A percentile compares a stretch with the other conserved stretches of the same genome.
Conservation (phyloP, 1,140 invertebrate species). For the Ditylenchus dipsaci region DNA sequence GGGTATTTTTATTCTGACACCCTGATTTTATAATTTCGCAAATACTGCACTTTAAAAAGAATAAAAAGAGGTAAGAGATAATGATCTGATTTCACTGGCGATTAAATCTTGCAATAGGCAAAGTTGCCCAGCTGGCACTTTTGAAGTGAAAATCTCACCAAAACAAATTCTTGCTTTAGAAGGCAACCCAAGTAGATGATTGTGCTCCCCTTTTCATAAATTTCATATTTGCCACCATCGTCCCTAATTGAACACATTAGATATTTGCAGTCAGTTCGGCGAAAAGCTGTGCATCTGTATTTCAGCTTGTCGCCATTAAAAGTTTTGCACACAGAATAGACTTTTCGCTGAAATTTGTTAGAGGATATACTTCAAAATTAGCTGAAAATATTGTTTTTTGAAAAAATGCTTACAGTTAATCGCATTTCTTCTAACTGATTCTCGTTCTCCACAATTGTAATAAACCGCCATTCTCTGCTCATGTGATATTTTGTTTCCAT, state of each 20-base stretch:
- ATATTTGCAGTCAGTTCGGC: not conserved
- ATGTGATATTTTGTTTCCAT: conserved; percentile 3
- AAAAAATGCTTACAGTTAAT: not conserved
- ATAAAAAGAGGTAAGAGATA: too few relatives aligned
- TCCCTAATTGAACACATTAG: not conserved
- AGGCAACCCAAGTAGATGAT: not conserved
- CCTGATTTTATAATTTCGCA: too few relatives aligned
- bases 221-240: not conserved
- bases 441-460: not conserved
- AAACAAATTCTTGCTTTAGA: not conserved
- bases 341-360: not conserved
- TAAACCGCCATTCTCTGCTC: not conserved
- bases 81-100: too few relatives aligned
- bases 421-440: not conserved
- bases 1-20: too few relatives aligned
- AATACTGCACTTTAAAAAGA: too few relatives aligned
- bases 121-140: too few relatives aligned
- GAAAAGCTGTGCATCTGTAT: not conserved
- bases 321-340: not conserved
- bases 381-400: not conserved
- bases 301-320: not conserved
- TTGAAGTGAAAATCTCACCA: not conserved
- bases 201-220: conserved; percentile 3
- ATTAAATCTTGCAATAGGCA: too few relatives aligned
- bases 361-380: not conserved